These are phyloP conservation scores for Pterocles orientalis DNA, from an alignment of 2,113 vertebrate genomes.

Conservation along the genomic window DNA sequence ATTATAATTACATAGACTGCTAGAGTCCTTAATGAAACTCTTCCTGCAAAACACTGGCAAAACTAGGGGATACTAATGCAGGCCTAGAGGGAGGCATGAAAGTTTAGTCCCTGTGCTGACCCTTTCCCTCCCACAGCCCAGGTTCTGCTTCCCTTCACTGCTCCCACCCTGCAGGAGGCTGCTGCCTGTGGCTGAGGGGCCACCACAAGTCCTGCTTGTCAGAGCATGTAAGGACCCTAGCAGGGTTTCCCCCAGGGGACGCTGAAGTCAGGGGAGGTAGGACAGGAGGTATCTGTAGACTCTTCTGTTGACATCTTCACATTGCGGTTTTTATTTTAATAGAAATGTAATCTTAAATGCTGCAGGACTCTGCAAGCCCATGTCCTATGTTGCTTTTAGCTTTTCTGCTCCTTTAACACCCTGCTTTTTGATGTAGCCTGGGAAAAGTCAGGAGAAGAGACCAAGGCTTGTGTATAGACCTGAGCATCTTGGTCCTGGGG, in stretches of 20 bases:
- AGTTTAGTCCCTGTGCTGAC: not conserved
- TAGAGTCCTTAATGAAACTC: not conserved
- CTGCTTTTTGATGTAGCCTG: not conserved
- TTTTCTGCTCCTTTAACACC: not conserved
- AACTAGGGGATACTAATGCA: not conserved
- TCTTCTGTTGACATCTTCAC: not conserved
- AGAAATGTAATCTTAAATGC: not conserved
- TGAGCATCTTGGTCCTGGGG: not conserved
- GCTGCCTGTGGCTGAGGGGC: rapidly evolving
- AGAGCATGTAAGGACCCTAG: not conserved
- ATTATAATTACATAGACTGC: not conserved
- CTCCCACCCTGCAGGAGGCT: rapidly evolving
- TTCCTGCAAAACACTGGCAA: not conserved
- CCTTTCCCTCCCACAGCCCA: not conserved
- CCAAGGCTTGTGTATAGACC: not conserved
- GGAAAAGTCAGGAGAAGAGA: not conserved
- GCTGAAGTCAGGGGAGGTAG: not conserved
- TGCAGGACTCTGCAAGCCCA: not conserved
- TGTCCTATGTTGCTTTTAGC: not conserved
- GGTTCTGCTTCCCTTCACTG: not conserved
- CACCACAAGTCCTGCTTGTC: not conserved
- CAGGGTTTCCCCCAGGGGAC: not conserved
- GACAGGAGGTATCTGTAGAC: not conserved
- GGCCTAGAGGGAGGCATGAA: not conserved
- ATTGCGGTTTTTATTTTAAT: not conserved